Evolutionary conservation across 2,797 vertebrate species (phyloP).

Genomic region (Alfaro cultratus): DNA sequence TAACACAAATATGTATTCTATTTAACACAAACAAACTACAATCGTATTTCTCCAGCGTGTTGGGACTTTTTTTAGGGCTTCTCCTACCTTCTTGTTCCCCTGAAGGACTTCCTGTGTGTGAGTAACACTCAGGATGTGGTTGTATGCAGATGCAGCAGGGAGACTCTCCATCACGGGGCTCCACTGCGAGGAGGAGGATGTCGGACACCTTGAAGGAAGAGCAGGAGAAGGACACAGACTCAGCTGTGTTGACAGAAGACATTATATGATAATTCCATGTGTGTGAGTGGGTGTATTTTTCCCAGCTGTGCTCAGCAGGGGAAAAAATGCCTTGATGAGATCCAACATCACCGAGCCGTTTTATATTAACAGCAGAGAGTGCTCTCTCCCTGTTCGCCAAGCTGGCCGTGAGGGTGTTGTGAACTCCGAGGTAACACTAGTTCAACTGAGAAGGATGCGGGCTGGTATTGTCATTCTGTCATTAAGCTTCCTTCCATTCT

Average conservation of each 20-base stretch:
- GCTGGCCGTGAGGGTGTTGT: constrained; percentile 62
- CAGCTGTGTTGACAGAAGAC: constrained; percentile 80
- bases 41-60: neutral
- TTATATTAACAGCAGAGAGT: constrained; percentile 56
- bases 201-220: constrained; percentile 76
- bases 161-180: constrained; percentile 76
- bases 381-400: constrained; percentile 38
- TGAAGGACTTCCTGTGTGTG: constrained; percentile 87
- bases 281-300: constrained; percentile 52
- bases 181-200: constrained; percentile 75
- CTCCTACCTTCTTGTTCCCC: constrained; percentile 92
- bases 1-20: neutral
- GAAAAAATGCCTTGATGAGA: constrained; percentile 55
- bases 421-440: constrained; percentile 49
- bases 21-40: neutral
- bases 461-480: constrained; percentile 70
- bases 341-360: constrained; percentile 35
- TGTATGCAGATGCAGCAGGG: constrained; percentile 80
- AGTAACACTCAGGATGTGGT: constrained; percentile 90
- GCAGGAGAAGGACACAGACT: constrained; percentile 66
- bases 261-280: constrained; percentile 66
- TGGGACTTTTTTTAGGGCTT: neutral
- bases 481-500: constrained; percentile 78
- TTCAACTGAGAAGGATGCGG: constrained; percentile 67
- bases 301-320: constrained; percentile 64